Base-by-base conservation (phyloP, 2,888 invertebrate species). In the Chrysolina oricalcia region DNA sequence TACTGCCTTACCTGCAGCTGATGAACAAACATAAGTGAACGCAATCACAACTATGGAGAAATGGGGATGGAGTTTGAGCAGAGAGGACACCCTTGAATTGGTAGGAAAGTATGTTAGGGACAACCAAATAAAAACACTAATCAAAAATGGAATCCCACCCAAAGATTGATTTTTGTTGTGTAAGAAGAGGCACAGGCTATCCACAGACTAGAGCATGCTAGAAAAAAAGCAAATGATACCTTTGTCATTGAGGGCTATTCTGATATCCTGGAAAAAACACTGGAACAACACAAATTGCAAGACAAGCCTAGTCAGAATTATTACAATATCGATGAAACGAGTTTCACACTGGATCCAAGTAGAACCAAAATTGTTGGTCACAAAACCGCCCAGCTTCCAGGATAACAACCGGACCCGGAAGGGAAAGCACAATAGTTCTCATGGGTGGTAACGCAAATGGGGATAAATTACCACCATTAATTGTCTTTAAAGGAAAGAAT, bases 321-420 rank as follows among this genome's bases (percentile, higher is more conserved):
- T 41, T 73, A 67, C 50, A n/a, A n/a, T n/a, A 46, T 75, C 56
- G 78, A 78, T 68, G 76, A 78, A 69, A 53, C 74, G 19, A 69
- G 72, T 48, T 73, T 79, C 63, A 75, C 68, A 62, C 43, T 46
- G 35, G 75, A 73, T 67, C 76, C 73, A 19, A 71, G 76, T 17
- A 48, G 13, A 48, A 15, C 11, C 48, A 48, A 79, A 76, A 72
- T 74, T 41, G 63, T 78, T 41, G 78, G 35, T n/a, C n/a, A n/a
- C n/a, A 56, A 48, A 70, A 63, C 50, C 19, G 23, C n/a, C 68
- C 50, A 46, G 46, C 76, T 21, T 64, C 67, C 13, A 72, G 80
- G 43, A 81, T 80, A 50, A 83, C 81, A 68, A 80, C 82, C 50
- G 83, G 83, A 23, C 79, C 83, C 11, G 85, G 86, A 62, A 84